A percentile compares a stretch with the other conserved stretches of the same genome.
Conservation (phyloP, 2,113 vertebrate species). For the Salvelinus fontinalis region DNA sequence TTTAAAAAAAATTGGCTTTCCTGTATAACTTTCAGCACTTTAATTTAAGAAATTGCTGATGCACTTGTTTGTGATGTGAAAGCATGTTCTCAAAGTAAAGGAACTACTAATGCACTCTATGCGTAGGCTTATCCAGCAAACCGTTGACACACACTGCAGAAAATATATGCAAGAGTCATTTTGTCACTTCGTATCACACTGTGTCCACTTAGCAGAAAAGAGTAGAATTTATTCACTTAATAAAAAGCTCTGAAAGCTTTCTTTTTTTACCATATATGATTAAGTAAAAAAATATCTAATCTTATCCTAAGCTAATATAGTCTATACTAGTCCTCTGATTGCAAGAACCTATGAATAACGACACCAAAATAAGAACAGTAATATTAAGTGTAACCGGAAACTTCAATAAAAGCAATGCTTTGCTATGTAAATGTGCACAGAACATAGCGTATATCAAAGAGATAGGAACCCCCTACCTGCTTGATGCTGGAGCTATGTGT, state of each 20-base stretch:
- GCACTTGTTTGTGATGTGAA: slow-evolving; percentile 27
- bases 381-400: not conserved
- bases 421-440: not conserved
- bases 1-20: slow-evolving; percentile 44
- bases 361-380: not conserved
- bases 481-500: slow-evolving; percentile 5
- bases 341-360: not conserved
- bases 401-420: too few relatives aligned
- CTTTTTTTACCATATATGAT: too few relatives aligned
- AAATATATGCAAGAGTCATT: slow-evolving; percentile 12
- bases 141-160: not conserved
- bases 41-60: slow-evolving; percentile 52
- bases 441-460: not conserved
- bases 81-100: slow-evolving; percentile 19
- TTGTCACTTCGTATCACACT: not conserved
- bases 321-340: not conserved
- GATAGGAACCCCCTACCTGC: too few relatives aligned
- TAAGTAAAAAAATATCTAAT: too few relatives aligned
- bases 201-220: slow-evolving; percentile 12
- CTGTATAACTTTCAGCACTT: slow-evolving; percentile 24
- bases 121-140: slow-evolving; percentile 1
- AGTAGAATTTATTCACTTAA: not conserved
- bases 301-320: slow-evolving; percentile 9
- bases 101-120: slow-evolving; percentile 35
- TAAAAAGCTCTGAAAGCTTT: not conserved